A percentile compares a stretch with the other conserved stretches of the same genome.
These are phyloP conservation scores for Grammomys surdaster DNA, from an alignment of 2,113 vertebrate genomes.

Conservation along the genomic window DNA sequence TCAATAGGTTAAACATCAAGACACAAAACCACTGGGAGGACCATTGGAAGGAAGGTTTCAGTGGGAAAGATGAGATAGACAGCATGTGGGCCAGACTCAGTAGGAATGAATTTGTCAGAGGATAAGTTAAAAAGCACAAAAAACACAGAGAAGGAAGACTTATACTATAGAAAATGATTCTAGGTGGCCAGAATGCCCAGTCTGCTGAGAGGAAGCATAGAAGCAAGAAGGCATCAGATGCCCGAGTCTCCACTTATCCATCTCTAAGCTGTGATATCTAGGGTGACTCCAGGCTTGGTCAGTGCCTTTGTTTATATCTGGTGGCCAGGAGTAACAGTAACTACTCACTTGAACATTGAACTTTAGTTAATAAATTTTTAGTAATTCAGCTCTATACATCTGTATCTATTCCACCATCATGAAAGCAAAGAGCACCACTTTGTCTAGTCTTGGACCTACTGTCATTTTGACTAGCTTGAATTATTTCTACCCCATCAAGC, in stretches of 20 bases:
- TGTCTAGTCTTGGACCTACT: neutral
- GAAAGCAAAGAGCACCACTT: neutral
- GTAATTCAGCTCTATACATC: neutral
- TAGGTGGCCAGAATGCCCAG: neutral
- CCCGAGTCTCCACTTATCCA: too few relatives aligned
- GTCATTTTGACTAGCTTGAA: neutral
- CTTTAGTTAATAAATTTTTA: neutral
- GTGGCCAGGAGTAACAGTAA: neutral
- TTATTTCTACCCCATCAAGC: neutral
- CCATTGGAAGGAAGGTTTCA: accelerated
- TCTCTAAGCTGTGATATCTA: neutral
- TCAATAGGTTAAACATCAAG: neutral
- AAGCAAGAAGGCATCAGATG: neutral
- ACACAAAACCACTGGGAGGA: neutral
- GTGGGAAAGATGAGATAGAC: neutral
- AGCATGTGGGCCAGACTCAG: neutral
- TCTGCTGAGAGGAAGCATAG: neutral
- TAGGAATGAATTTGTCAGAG: neutral
- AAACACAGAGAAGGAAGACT: neutral
- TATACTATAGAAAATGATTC: neutral
- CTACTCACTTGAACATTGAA: neutral
- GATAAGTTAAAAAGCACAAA: neutral
- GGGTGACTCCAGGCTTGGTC: neutral
- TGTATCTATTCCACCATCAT: neutral
- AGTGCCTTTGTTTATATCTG: constrained; percentile 1